Evolutionary conservation across 2,888 invertebrate species (phyloP), one percentile per base, ranked within the genome.

Genomic region (Tenodera sinensis): DNA sequence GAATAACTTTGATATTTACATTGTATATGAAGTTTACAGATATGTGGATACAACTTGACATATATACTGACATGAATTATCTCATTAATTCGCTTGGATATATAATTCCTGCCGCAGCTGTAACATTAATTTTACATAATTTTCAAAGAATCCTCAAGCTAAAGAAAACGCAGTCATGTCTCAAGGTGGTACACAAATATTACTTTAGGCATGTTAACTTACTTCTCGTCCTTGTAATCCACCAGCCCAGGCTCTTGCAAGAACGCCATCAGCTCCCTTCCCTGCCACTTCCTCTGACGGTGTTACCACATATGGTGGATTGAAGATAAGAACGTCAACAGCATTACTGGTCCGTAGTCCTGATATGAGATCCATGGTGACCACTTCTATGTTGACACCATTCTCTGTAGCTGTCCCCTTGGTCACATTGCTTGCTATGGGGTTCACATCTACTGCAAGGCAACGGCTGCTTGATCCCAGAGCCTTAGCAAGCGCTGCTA

Each of bases 231-330:
- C 98, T 91, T 95, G 94, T 0, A 92, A 89, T 0, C 98, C 98
- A 14, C 98, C 98, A 2, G 97, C 97, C 97, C 97, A 98, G 88
- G 96, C 95, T 88, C 95, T 95, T 88, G 94, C 89, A n/a, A 91
- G 83, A 20, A 87, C 87, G 12, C 93, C 88, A 96, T 94, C 89
- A 95, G 94, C 88, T 92, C 93, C 0, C 93, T 92, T 27, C 12
- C 93, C 93, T 89, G 81, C 85, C 88, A 97, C 95, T 93, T 99
- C 98, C 27, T 95, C 94, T 84, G 95, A 94, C 14, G 96, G 95
- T 0, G 99, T 99, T 0, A 98, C 97, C 83, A 99, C 99, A 94
- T 99, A 99, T 0, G 99, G 99, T 2, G 99, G 99, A 95, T 99
- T 99, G 92, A 99, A 99, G 88, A 99, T 92, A 89, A 99, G 94